Percentiles rank a stretch among this genome's conserved stretches.
These are phyloP conservation scores for Diadegma fenestrale DNA, from an alignment of 2,888 invertebrate genomes.

Conservation along the genomic window DNA sequence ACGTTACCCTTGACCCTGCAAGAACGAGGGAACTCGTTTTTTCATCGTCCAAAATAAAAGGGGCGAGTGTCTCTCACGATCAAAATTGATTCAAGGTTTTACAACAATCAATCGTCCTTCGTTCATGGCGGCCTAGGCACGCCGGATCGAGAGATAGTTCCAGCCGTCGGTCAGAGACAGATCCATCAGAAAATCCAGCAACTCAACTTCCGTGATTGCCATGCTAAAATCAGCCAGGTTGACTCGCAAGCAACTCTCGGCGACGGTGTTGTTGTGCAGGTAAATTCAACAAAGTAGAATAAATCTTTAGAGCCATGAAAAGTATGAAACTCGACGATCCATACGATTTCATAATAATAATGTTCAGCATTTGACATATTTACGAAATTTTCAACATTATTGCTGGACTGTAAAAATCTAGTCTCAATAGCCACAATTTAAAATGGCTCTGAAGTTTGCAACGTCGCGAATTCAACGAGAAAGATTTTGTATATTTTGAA, in stretches of 20 bases:
- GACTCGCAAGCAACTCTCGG: constrained; percentile 97
- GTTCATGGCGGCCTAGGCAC: constrained; percentile 96
- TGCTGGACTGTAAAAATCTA: not conserved
- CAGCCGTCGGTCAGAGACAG: constrained; percentile 96
- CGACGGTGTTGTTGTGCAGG: constrained; percentile 97
- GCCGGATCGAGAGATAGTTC: constrained; percentile 92
- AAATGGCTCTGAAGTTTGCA: no score
- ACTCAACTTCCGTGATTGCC: constrained; percentile 97
- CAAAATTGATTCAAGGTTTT: constrained; percentile 88
- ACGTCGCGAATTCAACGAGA: no score
- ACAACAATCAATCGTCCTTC: constrained; percentile 98
- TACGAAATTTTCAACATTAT: not conserved
- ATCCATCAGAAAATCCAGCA: constrained; percentile 98
- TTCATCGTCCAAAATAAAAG: not conserved
- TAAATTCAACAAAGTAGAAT: constrained; percentile 73
- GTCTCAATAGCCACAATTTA: no score
- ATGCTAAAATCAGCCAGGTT: constrained; percentile 98
- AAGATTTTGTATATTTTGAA: no score
- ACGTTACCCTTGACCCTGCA: not conserved
- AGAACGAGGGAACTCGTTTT: not conserved
- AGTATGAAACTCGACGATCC: not conserved
- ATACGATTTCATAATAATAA: not conserved
- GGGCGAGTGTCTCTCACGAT: not conserved
- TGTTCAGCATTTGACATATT: not conserved
- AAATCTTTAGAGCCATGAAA: not conserved